These are phyloP conservation scores for Tubulanus polymorphus DNA, from an alignment of 2,888 invertebrate species.

Conservation along the genomic window DNA sequence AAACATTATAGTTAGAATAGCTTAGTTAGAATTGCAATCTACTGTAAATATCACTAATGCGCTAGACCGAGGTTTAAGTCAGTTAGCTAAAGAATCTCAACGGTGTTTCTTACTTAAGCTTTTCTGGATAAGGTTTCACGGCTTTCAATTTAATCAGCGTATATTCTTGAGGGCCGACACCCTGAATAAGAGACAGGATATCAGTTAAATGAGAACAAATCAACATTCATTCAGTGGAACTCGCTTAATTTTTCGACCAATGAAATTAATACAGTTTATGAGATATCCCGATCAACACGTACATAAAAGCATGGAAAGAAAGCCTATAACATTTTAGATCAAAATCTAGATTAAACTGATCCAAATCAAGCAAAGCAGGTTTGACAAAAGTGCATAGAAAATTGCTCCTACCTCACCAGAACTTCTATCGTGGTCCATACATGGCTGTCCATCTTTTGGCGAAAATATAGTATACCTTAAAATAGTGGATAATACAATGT, in stretches of 20 bases:
- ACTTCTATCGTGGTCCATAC: constrained; percentile 98
- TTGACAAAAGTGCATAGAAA: neutral
- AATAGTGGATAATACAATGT: too few relatives aligned
- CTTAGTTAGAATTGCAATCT: too few relatives aligned
- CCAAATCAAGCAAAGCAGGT: neutral
- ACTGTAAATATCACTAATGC: neutral
- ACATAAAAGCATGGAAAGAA: neutral
- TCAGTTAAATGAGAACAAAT: neutral
- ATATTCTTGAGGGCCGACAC: constrained; percentile 97
- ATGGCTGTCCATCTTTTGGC: constrained; percentile 94
- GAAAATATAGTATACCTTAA: constrained; percentile 84
- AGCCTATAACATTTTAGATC: neutral
- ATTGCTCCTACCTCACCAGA: constrained; percentile 68
- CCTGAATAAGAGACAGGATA: constrained; percentile 52
- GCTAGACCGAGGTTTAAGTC: neutral
- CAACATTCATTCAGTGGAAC: neutral
- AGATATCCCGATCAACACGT: too few relatives aligned
- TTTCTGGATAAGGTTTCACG: constrained; percentile 67
- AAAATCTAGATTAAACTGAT: neutral
- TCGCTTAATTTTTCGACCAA: neutral
- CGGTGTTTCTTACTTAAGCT: constrained; percentile 56
- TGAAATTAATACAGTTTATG: too few relatives aligned
- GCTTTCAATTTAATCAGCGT: constrained; percentile 92
- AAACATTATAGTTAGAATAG: too few relatives aligned
- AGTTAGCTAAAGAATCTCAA: neutral